Conservation (phyloP, 1,140 invertebrate species). For the Aethina tumida region DNA sequence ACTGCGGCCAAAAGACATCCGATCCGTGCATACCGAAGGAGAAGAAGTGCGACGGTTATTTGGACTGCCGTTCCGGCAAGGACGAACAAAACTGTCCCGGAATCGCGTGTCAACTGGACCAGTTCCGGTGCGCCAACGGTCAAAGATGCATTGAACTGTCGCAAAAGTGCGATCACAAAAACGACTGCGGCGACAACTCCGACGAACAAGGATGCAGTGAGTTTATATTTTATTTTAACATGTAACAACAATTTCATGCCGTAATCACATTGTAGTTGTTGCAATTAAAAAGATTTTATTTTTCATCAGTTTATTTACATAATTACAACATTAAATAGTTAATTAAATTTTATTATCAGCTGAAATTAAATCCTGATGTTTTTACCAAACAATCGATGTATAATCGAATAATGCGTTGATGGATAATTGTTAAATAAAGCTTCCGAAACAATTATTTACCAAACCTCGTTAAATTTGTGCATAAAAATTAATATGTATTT, state of each 20-base stretch:
- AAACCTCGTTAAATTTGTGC: too few species aligned
- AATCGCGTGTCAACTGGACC: conserved; percentile 70
- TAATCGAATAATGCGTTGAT: too few species aligned
- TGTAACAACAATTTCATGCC: background rate
- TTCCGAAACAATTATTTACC: too few species aligned
- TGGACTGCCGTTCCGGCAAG: conserved; percentile 75
- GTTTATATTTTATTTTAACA: conserved; percentile 30
- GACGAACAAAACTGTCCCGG: conserved; percentile 75
- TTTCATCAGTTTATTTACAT: background rate
- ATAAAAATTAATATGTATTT: too few species aligned
- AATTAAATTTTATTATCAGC: conserved; percentile 2
- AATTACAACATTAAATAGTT: background rate
- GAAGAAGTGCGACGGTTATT: conserved; percentile 82
- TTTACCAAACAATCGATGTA: too few species aligned
- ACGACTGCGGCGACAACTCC: conserved; percentile 82
- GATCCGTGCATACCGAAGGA: conserved; percentile 77
- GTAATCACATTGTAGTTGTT: background rate
- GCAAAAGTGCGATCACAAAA: conserved; percentile 78
- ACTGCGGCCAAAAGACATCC: conserved; percentile 48
- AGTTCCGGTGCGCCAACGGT: conserved; percentile 79
- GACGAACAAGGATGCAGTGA: conserved; percentile 80
- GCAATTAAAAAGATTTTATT: background rate
- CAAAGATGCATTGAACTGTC: conserved; percentile 69
- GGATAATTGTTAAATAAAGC: too few species aligned
- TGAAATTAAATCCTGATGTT: too few species aligned